Conservation (phyloP, 2,888 invertebrate species). For the Oscheius sp. region DNA sequence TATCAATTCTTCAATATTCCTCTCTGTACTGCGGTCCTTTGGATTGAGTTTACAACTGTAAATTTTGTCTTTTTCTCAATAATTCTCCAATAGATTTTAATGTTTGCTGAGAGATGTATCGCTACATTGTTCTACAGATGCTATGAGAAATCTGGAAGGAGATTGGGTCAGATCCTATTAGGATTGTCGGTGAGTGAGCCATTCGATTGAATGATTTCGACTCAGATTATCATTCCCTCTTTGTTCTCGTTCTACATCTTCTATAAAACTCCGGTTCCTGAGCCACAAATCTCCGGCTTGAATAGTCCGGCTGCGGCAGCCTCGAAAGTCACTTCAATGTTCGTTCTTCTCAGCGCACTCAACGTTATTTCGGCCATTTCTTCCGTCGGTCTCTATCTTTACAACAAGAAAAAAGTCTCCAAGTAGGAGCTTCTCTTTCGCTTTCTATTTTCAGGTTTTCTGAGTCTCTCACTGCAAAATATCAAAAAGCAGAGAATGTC, state of each 20-base stretch:
- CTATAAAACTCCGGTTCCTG: background rate
- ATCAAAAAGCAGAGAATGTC: constrained; percentile 21
- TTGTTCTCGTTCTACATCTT: background rate
- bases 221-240: background rate
- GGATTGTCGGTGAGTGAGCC: background rate
- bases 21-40: background rate
- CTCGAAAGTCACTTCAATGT: background rate
- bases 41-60: constrained; percentile 23
- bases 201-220: background rate
- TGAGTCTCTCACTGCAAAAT: constrained; percentile 14
- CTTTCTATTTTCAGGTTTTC: background rate
- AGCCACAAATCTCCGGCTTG: constrained; percentile 13
- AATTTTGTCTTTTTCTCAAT: background rate
- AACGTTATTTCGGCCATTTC: background rate
- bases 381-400: background rate
- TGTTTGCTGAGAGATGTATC: constrained; percentile 15
- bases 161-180: background rate
- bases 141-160: background rate
- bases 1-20: constrained; percentile 20
- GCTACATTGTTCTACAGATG: constrained; percentile 15
- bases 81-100: constrained; percentile 8
- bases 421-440: background rate
- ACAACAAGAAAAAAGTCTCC: background rate
- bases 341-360: background rate
- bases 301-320: constrained; percentile 9